Evolutionary conservation across 1,140 invertebrate genomes (phyloP).

Genomic region (Drosophila kanapiae): DNA sequence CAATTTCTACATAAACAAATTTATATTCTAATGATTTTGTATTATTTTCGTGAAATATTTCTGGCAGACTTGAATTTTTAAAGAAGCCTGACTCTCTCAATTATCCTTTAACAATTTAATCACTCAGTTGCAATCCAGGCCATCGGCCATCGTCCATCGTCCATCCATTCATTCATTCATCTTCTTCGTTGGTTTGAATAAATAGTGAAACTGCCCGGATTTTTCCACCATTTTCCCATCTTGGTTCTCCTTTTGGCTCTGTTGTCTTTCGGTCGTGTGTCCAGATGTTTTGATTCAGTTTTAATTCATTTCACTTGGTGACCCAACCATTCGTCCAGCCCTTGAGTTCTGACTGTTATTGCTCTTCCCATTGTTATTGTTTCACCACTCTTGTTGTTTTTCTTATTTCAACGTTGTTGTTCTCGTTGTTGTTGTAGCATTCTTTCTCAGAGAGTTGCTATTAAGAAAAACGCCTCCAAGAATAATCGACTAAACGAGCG

Average conservation of each 20-base stretch:
- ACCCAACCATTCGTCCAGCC: constrained; percentile 37
- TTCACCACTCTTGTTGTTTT: constrained; percentile 42
- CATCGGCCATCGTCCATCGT: background rate
- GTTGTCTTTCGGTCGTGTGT: constrained; percentile 72
- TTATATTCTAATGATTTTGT: background rate
- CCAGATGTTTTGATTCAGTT: constrained; percentile 83
- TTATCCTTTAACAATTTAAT: constrained; percentile 31
- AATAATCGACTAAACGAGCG: constrained; percentile 80
- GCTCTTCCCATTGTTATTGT: constrained; percentile 50
- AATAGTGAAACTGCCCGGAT: constrained; percentile 18
- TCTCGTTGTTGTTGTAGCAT: constrained; percentile 31
- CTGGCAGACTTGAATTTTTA: background rate
- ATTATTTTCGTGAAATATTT: too few species aligned
- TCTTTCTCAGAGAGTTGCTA: constrained; percentile 58
- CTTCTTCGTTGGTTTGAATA: constrained; percentile 40
- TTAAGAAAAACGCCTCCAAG: constrained; percentile 83
- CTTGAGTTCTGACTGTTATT: constrained; percentile 60
- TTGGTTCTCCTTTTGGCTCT: constrained; percentile 14
- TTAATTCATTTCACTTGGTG: constrained; percentile 79
- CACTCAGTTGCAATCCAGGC: constrained; percentile 14
- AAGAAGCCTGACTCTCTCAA: background rate
- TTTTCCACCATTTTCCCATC: constrained; percentile 11
- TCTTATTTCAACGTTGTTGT: constrained; percentile 3
- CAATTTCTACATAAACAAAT: too few species aligned
- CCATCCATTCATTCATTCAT: constrained; percentile 17